A percentile compares a stretch with the other conserved stretches of the same genome.
Conservation (phyloP, 2,797 vertebrate genomes). For the Sebastolobus altivelis region DNA sequence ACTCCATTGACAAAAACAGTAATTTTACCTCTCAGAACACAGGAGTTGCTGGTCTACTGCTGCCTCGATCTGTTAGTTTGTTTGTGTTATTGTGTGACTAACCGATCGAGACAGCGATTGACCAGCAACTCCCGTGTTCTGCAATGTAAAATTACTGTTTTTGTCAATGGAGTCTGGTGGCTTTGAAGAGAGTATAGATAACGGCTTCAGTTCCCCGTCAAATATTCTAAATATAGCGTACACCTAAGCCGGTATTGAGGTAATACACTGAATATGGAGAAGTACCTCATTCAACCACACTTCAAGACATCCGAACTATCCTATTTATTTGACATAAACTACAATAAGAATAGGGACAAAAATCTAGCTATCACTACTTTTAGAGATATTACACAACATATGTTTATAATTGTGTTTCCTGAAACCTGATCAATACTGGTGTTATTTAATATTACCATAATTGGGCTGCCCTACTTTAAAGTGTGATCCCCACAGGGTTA, state of each 20-base stretch:
- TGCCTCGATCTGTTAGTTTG: neutral
- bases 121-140: too few relatives aligned
- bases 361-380: neutral
- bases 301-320: neutral
- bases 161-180: too few relatives aligned
- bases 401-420: neutral
- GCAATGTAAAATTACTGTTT: too few relatives aligned
- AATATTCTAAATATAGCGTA: too few relatives aligned
- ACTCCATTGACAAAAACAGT: neutral
- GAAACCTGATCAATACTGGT: too few relatives aligned
- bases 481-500: constrained; percentile 48
- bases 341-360: neutral
- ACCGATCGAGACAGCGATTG: too few relatives aligned
- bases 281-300: neutral
- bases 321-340: neutral
- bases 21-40: neutral
- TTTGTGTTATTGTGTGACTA: neutral
- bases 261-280: neutral
- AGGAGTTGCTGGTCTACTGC: neutral
- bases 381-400: neutral
- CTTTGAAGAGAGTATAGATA: too few relatives aligned
- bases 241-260: too few relatives aligned
- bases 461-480: constrained; percentile 11
- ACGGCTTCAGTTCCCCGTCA: too few relatives aligned
- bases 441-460: neutral